Evolutionary conservation across 2,113 vertebrate species (phyloP).

Genomic region (Centrocercus urophasianus): DNA sequence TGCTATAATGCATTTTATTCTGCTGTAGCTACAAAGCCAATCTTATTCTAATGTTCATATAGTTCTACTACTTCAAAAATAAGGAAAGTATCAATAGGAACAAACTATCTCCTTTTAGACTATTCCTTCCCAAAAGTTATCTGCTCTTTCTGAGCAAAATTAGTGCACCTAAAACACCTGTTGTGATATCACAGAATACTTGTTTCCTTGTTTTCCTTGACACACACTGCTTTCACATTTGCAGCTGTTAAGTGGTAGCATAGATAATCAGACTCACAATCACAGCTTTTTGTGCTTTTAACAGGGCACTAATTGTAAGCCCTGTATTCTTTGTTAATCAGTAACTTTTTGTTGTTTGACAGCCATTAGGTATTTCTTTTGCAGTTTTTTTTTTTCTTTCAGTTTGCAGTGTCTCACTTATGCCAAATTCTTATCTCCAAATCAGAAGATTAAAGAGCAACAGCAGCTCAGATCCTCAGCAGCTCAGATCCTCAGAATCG

Average conservation of each 20-base stretch:
- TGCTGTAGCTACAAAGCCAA: not conserved
- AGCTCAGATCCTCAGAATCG: not conserved
- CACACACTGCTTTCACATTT: not conserved
- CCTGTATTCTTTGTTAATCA: constrained; percentile 50
- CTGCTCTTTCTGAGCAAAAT: not conserved
- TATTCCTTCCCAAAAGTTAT: not conserved
- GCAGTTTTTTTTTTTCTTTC: not conserved
- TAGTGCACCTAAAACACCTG: not conserved
- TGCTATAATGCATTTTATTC: not conserved
- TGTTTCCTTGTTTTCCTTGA: constrained; percentile 51
- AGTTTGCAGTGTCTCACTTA: not conserved
- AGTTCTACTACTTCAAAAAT: not conserved
- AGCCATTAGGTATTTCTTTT: not conserved
- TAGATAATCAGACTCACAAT: constrained; percentile 54
- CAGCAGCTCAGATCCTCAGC: not conserved
- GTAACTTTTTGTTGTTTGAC: constrained; percentile 41
- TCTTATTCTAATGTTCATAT: not conserved
- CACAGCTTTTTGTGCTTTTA: constrained; percentile 60
- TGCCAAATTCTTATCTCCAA: not conserved
- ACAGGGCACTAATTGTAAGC: constrained; percentile 31
- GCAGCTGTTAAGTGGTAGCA: constrained; percentile 35
- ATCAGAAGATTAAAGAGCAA: not conserved
- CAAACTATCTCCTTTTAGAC: not conserved
- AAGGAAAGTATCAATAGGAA: no score
- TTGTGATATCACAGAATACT: constrained; percentile 43